phyloP scores from a whole-genome alignment of 35 echinoderm and acorn worm genomes.

The Apostichopus californicus region DNA sequence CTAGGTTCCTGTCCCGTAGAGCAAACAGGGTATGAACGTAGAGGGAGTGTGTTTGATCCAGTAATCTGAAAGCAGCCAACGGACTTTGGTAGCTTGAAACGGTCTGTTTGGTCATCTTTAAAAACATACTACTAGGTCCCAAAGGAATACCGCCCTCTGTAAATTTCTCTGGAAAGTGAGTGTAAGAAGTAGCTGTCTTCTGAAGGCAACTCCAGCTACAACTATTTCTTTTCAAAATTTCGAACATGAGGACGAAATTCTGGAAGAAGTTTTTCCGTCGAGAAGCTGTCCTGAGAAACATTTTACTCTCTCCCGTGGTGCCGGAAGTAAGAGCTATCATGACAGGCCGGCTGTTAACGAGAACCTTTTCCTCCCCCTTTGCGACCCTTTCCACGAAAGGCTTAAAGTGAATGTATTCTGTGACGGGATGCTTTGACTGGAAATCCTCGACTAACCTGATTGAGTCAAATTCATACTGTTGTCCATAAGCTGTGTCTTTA shows the following conservation, averaged over 20 bases:
- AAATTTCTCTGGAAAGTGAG: background rate
- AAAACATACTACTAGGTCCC: background rate
- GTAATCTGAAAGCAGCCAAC: conserved; percentile 22
- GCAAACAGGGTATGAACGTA: conserved; percentile 57
- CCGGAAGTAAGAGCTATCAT: conserved; percentile 75
- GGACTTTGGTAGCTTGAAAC: background rate
- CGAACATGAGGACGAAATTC: background rate
- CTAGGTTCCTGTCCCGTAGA: conserved; percentile 29
- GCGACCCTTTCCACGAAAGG: conserved; percentile 67
- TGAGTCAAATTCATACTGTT: conserved; percentile 54
- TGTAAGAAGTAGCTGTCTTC: background rate
- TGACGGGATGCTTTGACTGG: conserved; percentile 55
- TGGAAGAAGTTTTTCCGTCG: conserved; percentile 54
- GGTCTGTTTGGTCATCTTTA: background rate
- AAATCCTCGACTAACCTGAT: conserved; percentile 57
- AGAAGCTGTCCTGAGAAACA: conserved; percentile 71
- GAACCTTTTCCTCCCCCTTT: conserved; percentile 53
- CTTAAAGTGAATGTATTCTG: conserved; percentile 62
- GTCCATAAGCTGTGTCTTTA: conserved; percentile 62
- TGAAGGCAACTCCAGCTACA: background rate
- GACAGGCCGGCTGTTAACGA: conserved; percentile 60
- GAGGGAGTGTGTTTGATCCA: conserved; percentile 28
- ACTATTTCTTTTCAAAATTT: background rate
- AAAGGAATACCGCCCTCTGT: conserved; percentile 22
- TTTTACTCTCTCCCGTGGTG: conserved; percentile 62